Percentiles rank a stretch among this genome's conserved stretches.
Evolutionary conservation across 2,888 invertebrate genomes (phyloP).

Genomic region (Ommatoiulus sabulosus): DNA sequence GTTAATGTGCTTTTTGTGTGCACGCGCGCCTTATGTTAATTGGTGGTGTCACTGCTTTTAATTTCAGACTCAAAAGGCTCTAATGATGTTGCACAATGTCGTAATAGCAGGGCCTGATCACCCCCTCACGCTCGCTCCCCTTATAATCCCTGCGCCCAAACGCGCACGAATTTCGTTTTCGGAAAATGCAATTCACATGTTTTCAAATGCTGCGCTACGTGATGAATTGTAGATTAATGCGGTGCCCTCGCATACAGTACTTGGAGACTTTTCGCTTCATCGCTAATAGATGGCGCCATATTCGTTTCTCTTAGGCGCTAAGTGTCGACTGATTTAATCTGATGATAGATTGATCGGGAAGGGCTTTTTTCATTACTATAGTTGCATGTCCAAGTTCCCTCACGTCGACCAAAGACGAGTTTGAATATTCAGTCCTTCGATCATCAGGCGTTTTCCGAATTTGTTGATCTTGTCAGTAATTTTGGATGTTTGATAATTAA

Average conservation of each 20-base stretch:
- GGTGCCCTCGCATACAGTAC: not conserved
- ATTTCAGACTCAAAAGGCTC: conserved; percentile 48
- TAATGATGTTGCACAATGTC: conserved; percentile 44
- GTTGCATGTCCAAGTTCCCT: not conserved
- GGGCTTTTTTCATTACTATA: not conserved
- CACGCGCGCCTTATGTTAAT: conserved; percentile 51
- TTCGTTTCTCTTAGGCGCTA: not conserved
- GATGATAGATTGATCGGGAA: conserved; percentile 21
- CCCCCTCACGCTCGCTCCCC: not conserved
- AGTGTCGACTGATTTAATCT: not conserved
- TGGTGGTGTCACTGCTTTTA: conserved; percentile 52
- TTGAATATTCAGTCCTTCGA: not conserved
- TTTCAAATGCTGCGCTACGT: not conserved
- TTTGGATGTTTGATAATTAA: not conserved
- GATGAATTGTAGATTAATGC: not conserved
- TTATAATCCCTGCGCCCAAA: not conserved
- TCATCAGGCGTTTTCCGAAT: not conserved
- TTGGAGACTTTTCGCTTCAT: not conserved
- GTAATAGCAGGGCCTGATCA: conserved; percentile 14
- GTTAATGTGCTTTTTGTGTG: conserved; percentile 49
- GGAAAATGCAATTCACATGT: conserved; percentile 43
- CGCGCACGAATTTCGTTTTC: conserved; percentile 30
- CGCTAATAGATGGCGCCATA: not conserved
- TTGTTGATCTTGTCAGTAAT: not conserved
- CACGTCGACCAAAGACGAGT: not conserved